Percentiles rank a stretch among this genome's conserved stretches.
Evolutionary conservation across 2,888 invertebrate species (phyloP).

Genomic region (Pedicia rivosa): DNA sequence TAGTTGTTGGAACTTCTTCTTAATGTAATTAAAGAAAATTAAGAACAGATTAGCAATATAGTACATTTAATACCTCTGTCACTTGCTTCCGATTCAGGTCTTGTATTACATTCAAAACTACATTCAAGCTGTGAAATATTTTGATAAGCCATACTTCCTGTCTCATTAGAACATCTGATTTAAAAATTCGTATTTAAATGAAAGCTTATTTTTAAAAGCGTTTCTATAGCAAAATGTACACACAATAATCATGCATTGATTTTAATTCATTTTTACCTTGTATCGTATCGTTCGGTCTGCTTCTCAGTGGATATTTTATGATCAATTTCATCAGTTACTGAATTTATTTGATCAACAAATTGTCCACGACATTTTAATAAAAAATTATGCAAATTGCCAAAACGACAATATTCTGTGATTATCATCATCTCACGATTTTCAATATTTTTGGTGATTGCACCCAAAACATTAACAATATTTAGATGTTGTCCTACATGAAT

Average conservation of each 20-base stretch:
- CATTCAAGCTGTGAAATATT: no score
- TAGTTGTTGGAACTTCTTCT: constrained; percentile 58
- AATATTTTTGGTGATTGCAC: constrained; percentile 85
- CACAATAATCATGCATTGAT: no score
- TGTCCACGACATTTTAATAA: constrained; percentile 62
- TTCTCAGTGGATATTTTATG: constrained; percentile 39
- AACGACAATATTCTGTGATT: constrained; percentile 88
- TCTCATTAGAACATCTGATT: no score
- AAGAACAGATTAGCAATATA: no score
- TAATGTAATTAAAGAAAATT: constrained; percentile 35
- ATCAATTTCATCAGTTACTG: constrained; percentile 51
- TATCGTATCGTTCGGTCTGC: constrained; percentile 24
- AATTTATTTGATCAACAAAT: constrained; percentile 70
- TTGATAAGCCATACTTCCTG: no score
- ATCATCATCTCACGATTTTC: constrained; percentile 69
- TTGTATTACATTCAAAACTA: no score
- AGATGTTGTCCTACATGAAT: constrained; percentile 86
- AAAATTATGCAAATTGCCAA: constrained; percentile 83
- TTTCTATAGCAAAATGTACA: no score
- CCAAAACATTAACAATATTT: constrained; percentile 88
- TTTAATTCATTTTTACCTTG: no score
- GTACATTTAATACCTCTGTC: no score
- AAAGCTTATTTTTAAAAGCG: neutral
- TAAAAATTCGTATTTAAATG: neutral
- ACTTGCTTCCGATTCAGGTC: no score